These are phyloP conservation scores for Hartigia nigra DNA, from an alignment of 2,888 invertebrate genomes.

Conservation along the genomic window DNA sequence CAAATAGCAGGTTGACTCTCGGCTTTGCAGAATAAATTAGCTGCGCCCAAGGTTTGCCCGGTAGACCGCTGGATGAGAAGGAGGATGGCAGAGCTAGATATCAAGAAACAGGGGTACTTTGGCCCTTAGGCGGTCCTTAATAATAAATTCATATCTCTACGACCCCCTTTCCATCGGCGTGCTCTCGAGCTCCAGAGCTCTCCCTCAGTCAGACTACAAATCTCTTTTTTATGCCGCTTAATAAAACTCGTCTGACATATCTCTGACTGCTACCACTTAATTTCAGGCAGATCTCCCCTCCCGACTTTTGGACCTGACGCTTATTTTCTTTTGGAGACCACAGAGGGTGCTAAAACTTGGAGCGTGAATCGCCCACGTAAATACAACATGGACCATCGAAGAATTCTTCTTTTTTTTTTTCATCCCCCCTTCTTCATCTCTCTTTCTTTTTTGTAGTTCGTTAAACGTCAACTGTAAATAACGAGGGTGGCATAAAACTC, in stretches of 20 bases:
- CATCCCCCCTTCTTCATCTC: slow-evolving; percentile 9
- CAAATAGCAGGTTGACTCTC: slow-evolving; percentile 40
- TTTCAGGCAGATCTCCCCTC: slow-evolving; percentile 42
- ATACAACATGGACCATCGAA: neutral
- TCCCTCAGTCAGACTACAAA: slow-evolving; percentile 56
- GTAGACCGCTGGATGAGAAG: neutral
- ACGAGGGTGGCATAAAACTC: neutral
- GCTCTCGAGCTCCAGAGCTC: slow-evolving; percentile 21
- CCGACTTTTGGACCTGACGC: slow-evolving; percentile 21
- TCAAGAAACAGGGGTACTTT: slow-evolving; percentile 57
- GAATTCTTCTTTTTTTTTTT: slow-evolving; percentile 12
- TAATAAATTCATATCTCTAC: slow-evolving; percentile 65
- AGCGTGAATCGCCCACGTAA: neutral
- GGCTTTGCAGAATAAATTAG: slow-evolving; percentile 51
- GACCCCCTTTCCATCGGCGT: slow-evolving; percentile 40
- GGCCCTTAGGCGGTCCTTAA: slow-evolving; percentile 60
- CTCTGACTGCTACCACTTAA: slow-evolving; percentile 65
- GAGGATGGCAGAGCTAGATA: slow-evolving; percentile 40
- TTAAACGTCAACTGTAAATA: slow-evolving; percentile 6
- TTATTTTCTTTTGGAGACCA: slow-evolving; percentile 23
- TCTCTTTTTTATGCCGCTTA: slow-evolving; percentile 65
- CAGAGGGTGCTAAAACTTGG: neutral
- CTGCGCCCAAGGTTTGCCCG: slow-evolving; percentile 27
- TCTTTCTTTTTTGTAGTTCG: slow-evolving; percentile 2
- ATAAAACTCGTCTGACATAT: slow-evolving; percentile 66